These are phyloP conservation scores for Rhinolophus ferrumequinum DNA, from an alignment of 2,113 vertebrate genomes.

Conservation along the genomic window DNA sequence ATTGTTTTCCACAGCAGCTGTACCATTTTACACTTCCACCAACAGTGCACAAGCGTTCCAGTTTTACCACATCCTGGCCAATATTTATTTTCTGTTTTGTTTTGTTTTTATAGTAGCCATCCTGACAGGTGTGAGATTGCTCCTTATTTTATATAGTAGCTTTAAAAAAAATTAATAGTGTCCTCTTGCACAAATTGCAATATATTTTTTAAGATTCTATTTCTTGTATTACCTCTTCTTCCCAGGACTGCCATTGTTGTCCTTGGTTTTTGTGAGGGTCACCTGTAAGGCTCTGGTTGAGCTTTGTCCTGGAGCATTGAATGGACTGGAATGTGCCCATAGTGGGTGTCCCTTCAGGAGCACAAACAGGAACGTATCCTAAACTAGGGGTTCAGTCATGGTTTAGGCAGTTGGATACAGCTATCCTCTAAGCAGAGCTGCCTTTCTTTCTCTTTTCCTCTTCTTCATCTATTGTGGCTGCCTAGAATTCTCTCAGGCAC, in stretches of 20 bases:
- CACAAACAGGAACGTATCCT: neutral
- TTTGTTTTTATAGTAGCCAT: neutral
- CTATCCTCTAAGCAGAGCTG: neutral
- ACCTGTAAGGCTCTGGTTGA: neutral
- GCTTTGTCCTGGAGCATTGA: neutral
- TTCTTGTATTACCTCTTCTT: neutral
- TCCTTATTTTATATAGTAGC: neutral
- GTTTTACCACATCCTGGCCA: neutral
- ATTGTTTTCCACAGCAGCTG: too few relatives aligned
- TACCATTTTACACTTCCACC: neutral
- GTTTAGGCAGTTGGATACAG: neutral
- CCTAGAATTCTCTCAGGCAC: neutral
- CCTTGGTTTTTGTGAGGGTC: neutral
- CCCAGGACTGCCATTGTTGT: neutral
- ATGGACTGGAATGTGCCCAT: neutral
- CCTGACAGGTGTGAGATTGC: neutral
- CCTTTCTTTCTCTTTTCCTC: neutral
- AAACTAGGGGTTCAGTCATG: neutral
- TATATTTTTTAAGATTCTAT: conserved; percentile 2
- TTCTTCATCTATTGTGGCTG: neutral
- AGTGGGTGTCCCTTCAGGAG: neutral
- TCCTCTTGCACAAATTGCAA: neutral
- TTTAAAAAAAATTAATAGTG: neutral
- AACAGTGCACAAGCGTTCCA: neutral
- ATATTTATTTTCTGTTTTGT: neutral